phyloP scores from a whole-genome alignment of 2,888 invertebrate genomes.

The Oscheius sp. region DNA sequence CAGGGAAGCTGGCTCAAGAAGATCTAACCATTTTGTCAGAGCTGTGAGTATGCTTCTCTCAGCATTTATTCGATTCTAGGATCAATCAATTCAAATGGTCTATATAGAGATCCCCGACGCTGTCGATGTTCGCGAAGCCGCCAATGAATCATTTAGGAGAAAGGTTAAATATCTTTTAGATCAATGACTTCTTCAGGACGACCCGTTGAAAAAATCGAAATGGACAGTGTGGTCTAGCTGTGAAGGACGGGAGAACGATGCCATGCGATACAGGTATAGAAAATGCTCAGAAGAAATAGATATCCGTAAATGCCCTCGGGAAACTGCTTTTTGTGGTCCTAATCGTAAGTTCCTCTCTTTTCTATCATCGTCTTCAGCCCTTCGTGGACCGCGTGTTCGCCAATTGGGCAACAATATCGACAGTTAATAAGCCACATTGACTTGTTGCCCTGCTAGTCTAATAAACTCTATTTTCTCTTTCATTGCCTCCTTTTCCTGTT shows the following conservation, averaged over 20 bases:
- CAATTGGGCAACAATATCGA: not conserved
- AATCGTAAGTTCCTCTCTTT: slow-evolving; percentile 1
- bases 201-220: not conserved
- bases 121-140: not conserved
- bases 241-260: slow-evolving; percentile 3
- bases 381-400: slow-evolving; percentile 8
- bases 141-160: not conserved
- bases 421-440: not conserved
- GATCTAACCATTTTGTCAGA: not conserved
- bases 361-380: not conserved
- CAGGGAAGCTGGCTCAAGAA: slow-evolving; percentile 6
- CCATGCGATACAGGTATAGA: slow-evolving; percentile 9
- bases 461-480: not conserved
- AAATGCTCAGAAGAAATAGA: slow-evolving; percentile 12
- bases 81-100: slow-evolving; percentile 7
- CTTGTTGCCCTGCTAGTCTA: not conserved
- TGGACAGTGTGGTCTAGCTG: slow-evolving; percentile 20
- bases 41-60: not conserved
- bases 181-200: not conserved
- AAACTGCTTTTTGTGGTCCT: slow-evolving; percentile 19
- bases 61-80: not conserved
- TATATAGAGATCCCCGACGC: slow-evolving; percentile 12
- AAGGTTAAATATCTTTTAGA: not conserved
- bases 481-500: not conserved
- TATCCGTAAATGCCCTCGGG: slow-evolving; percentile 11